A percentile compares a stretch with the other conserved stretches of the same genome.
Conservation (phyloP, 2,797 vertebrate genomes). For the Myotis findleyi region DNA sequence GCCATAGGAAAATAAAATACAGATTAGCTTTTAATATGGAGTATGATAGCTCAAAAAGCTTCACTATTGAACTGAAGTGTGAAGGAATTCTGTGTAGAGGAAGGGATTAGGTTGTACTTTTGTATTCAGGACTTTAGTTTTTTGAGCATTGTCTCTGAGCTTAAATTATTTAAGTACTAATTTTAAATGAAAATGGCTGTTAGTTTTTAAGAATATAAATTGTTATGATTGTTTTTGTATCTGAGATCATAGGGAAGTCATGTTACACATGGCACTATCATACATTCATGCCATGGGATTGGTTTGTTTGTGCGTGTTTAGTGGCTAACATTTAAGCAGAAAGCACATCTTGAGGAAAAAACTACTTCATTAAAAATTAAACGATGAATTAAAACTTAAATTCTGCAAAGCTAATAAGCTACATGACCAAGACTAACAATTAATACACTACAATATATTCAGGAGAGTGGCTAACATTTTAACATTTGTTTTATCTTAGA, state of each 20-base stretch:
- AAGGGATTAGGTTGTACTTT: slow-evolving; percentile 53
- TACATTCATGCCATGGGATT: slow-evolving; percentile 72
- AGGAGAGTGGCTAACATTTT: slow-evolving; percentile 83
- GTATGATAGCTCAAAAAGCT: neutral
- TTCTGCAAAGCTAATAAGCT: slow-evolving; percentile 91
- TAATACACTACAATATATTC: slow-evolving; percentile 84
- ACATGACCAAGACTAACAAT: slow-evolving; percentile 87
- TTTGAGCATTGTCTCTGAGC: slow-evolving; percentile 72
- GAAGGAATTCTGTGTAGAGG: slow-evolving; percentile 38
- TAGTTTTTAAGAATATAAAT: slow-evolving; percentile 78
- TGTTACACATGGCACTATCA: slow-evolving; percentile 69
- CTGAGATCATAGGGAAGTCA: slow-evolving; percentile 81
- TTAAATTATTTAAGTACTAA: slow-evolving; percentile 87
- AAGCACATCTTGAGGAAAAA: slow-evolving; percentile 86
- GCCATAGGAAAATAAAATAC: slow-evolving; percentile 60
- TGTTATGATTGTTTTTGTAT: slow-evolving; percentile 79
- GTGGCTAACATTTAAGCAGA: slow-evolving; percentile 82
- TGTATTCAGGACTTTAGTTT: slow-evolving; percentile 66
- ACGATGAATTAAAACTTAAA: slow-evolving; percentile 90
- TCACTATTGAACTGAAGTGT: slow-evolving; percentile 30
- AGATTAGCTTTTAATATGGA: slow-evolving; percentile 58
- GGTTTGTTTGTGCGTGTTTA: slow-evolving; percentile 79
- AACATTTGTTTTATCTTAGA: slow-evolving; percentile 83
- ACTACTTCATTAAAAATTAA: slow-evolving; percentile 91
- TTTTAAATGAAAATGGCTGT: slow-evolving; percentile 81